Evolutionary conservation across 1,140 invertebrate genomes (phyloP), one percentile per base, ranked within the genome.

Genomic region (Melitaea cinxia): DNA sequence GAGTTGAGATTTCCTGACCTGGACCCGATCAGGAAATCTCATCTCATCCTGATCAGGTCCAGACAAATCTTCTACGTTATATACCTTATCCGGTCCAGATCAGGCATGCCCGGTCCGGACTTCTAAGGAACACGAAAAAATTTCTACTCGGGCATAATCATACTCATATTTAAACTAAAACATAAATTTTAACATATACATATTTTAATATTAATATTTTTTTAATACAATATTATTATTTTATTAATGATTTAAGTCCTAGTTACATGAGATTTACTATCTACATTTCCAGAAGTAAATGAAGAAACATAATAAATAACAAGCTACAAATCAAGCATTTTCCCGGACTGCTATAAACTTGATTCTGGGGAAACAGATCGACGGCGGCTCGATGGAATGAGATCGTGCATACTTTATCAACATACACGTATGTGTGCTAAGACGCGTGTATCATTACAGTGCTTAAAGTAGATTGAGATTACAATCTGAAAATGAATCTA

Each of bases 351-450:
- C 42, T 23, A 47, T 47, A 47, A 57, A 26, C n/a, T 57, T 17
- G 54, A 17, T 17, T 42, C 17, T 26, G 15, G 17, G 15, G 28
- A 33, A 59, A 33, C 56, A 23, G 56, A 59, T 59, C 33, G 42
- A 59, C 33, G 28, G 42, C 26, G 42, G 56, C 17, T 47, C 39
- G 23, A 19, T 58, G 37, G 24, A 59, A 49, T 30, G 15, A 23
- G 17, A 59, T 24, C 9, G 10, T 47, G 19, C 26, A 49, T 9
- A 59, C 23, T 49, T 59, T 52, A 52, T 52, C 42, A 21, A 47
- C 17, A 19, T n/a, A 23, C 42, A 23, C 10, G 12, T 7, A n/a
- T 47, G 23, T 23, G 42, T 23, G 7, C 10, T 47, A 21, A 47
- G 42, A 4, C 17, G 15, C 6, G 42, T 23, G 19, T 21, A 47